These are phyloP conservation scores for Vanacampus margaritifer DNA, from an alignment of 2,113 vertebrate genomes.

Conservation along the genomic window DNA sequence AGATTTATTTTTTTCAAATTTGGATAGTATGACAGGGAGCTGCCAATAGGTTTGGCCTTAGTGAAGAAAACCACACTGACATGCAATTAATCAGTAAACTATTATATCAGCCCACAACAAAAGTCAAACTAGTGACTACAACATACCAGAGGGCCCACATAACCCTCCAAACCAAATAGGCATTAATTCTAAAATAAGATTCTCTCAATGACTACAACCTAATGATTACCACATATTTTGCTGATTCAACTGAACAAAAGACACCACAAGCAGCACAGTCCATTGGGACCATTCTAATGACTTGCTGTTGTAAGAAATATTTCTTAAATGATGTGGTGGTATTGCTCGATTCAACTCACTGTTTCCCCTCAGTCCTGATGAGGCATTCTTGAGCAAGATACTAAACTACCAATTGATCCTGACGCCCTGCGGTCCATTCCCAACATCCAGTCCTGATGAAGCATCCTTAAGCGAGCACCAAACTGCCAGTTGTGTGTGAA, in stretches of 20 bases:
- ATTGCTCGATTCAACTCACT: neutral
- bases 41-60: neutral
- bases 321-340: neutral
- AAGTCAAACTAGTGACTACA: conserved; percentile 43
- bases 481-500: neutral
- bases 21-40: too few species aligned
- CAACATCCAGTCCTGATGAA: neutral
- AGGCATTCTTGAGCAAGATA: neutral
- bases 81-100: conserved; percentile 16
- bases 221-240: conserved; percentile 20
- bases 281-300: conserved; percentile 5
- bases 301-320: neutral
- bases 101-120: conserved; percentile 20
- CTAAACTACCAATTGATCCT: neutral
- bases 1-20: too few species aligned
- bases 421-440: neutral
- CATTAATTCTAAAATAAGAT: conserved; percentile 23
- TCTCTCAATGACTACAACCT: conserved; percentile 7
- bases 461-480: neutral
- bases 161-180: conserved; percentile 36
- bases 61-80: neutral
- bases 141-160: conserved; percentile 50
- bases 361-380: neutral
- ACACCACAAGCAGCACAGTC: conserved; percentile 16
- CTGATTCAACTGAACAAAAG: conserved; percentile 49